Conservation (phyloP, 2,113 vertebrate species). For the Cyprinodon brontotheroides region DNA sequence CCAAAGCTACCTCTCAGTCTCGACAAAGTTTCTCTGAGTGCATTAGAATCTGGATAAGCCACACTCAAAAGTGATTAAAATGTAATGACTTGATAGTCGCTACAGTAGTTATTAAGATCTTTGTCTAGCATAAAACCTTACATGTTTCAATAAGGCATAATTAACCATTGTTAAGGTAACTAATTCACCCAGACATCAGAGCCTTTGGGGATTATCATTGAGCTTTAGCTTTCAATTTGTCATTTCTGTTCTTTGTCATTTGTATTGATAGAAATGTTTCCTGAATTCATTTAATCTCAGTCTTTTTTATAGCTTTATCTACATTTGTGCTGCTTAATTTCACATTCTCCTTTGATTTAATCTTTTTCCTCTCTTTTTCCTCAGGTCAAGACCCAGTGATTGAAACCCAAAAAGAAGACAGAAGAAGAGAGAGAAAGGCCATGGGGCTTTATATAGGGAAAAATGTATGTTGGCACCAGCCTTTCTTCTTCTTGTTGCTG, state of each 20-base stretch:
- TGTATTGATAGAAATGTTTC: slow-evolving; percentile 57
- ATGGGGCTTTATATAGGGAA: slow-evolving; percentile 75
- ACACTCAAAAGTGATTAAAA: too few species aligned
- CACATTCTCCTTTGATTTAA: not conserved
- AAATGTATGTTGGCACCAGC: slow-evolving; percentile 80
- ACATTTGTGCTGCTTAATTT: slow-evolving; percentile 4
- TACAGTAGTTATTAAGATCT: not conserved
- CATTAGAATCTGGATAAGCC: too few species aligned
- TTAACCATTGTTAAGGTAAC: slow-evolving; percentile 2
- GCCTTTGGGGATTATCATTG: slow-evolving; percentile 50
- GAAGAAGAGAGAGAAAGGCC: slow-evolving; percentile 66
- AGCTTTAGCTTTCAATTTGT: slow-evolving; percentile 51
- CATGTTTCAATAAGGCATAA: not conserved
- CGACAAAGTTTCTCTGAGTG: too few species aligned
- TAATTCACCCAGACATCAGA: slow-evolving; percentile 32
- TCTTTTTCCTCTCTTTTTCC: slow-evolving; percentile 31
- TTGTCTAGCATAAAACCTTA: not conserved
- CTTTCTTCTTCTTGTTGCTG: slow-evolving; percentile 81
- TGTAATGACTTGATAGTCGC: too few species aligned
- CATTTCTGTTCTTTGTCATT: slow-evolving; percentile 56
- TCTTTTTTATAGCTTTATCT: slow-evolving; percentile 40
- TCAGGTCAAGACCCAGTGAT: slow-evolving; percentile 84
- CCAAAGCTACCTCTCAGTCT: not conserved
- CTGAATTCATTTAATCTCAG: slow-evolving; percentile 59
- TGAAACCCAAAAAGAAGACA: slow-evolving; percentile 53